Evolutionary conservation across 2,797 vertebrate genomes (phyloP), one percentile per base, ranked within the genome.

Genomic region (Chloroceryle amazona): DNA sequence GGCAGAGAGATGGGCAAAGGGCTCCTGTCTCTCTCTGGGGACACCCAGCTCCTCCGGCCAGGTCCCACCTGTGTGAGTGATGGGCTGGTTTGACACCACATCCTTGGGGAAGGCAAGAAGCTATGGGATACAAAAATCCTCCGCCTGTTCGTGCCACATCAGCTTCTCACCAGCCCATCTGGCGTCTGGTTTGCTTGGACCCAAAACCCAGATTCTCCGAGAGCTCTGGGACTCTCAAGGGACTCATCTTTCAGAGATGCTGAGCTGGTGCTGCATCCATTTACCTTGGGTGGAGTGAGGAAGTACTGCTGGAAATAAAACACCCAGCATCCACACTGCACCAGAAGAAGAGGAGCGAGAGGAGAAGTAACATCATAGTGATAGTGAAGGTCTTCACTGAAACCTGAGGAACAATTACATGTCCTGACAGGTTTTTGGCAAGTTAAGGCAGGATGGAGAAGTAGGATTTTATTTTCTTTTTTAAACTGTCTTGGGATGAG

Each of bases 121-220:
- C 74, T 37, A 33, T 75, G 26, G 46, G 49, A 49, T 3, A 60
- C 10, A 52, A 67, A 68, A 2, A 0, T 9, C 62, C 42, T 15
- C 70, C 1, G 0, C 54, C 88, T n/a, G 65, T 70, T 55, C 2
- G 3, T 12, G 75, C 65, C 87, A 37, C 15, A 1, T 19, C 78
- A 86, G 89, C 84, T 76, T 35, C 74, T 81, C 74, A 44, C 74
- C 91, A 82, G 91, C 93, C 78, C 84, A 70, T 47, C 91, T 92
- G 89, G 47, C 2, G 63, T 76, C 87, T 74, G 91, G 11, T n/a
- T 9, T 19, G 41, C 68, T 8, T 55, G 81, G 28, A 70, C 54
- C 83, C 1, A 0, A 89, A 67, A 55, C 42, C 81, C 26, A 55
- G 63, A 91, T 95, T 52, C 74, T 76, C 47, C 1, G 1, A 58